These are phyloP conservation scores for Chelon auratus DNA, from an alignment of 2,797 vertebrate species.

Conservation along the genomic window DNA sequence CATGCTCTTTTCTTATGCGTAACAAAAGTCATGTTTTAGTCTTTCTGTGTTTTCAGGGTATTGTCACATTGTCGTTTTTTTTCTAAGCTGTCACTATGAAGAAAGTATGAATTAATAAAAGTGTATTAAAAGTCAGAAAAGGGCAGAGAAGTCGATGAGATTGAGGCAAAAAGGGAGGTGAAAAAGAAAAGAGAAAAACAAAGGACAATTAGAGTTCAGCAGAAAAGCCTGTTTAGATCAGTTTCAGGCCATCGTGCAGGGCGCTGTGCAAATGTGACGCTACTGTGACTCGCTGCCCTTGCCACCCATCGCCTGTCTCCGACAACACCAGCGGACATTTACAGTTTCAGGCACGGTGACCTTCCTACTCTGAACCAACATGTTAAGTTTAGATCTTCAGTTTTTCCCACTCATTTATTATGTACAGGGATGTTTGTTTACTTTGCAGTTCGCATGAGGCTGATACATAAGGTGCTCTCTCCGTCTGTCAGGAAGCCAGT, in stretches of 20 bases:
- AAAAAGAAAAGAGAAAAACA: background rate
- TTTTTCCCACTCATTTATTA: slow-evolving; percentile 9
- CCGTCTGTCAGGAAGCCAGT: slow-evolving; percentile 17
- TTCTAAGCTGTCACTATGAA: background rate
- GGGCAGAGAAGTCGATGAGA: background rate
- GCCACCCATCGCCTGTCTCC: slow-evolving; percentile 51
- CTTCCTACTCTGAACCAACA: slow-evolving; percentile 37
- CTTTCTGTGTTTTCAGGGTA: background rate
- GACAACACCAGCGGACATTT: slow-evolving; percentile 52
- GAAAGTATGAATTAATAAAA: background rate
- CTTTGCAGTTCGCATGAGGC: slow-evolving; percentile 8
- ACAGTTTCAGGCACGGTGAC: slow-evolving; percentile 62
- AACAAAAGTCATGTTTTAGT: background rate
- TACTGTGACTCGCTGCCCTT: slow-evolving; percentile 67
- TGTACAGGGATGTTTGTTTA: slow-evolving; percentile 10
- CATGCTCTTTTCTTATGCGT: background rate
- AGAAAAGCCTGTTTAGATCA: slow-evolving; percentile 38
- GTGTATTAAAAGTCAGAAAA: background rate
- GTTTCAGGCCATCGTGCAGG: slow-evolving; percentile 53
- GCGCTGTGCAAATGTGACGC: slow-evolving; percentile 44
- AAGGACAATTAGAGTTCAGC: slow-evolving; percentile 27
- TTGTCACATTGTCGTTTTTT: background rate
- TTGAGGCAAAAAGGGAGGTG: slow-evolving; percentile 3
- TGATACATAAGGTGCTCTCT: slow-evolving; percentile 34
- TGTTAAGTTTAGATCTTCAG: background rate